Conservation (phyloP, 2,888 invertebrate species). For the Parapristionchus giblindavisi region DNA sequence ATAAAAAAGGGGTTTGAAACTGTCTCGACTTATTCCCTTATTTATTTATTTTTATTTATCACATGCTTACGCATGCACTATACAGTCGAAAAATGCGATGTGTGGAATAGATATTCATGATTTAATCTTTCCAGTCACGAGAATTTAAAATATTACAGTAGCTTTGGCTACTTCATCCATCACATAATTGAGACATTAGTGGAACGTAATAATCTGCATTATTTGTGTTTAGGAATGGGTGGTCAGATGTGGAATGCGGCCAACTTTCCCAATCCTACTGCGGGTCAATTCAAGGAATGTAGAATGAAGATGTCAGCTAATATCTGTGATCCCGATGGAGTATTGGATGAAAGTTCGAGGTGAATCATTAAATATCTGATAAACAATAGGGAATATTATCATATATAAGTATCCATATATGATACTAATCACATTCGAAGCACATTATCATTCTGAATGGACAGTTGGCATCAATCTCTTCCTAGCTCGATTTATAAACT, state of each 20-base stretch:
- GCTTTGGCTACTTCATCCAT: too few relatives aligned
- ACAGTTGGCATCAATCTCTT: neutral
- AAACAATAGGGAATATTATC: neutral
- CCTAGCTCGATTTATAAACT: too few relatives aligned
- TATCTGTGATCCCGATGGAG: slow-evolving; percentile 66
- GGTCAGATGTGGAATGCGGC: slow-evolving; percentile 55
- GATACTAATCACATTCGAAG: too few relatives aligned
- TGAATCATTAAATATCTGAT: neutral
- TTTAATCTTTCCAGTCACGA: neutral
- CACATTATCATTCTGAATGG: neutral
- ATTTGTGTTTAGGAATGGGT: neutral
- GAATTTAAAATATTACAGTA: neutral
- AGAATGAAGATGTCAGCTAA: slow-evolving; percentile 55
- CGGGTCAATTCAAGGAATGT: slow-evolving; percentile 53
- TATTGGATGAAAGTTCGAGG: slow-evolving; percentile 56
- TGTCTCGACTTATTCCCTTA: neutral
- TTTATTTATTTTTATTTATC: neutral
- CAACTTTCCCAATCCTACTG: slow-evolving; percentile 64
- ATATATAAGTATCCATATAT: neutral
- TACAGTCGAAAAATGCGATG: neutral
- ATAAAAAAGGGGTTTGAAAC: too few relatives aligned
- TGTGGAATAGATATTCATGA: neutral
- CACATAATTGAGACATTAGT: too few relatives aligned
- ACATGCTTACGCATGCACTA: neutral
- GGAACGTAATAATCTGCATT: neutral